Evolutionary conservation across 1,140 invertebrate species (phyloP), one percentile per base, ranked within the genome.

Genomic region (Lasioglossum baleicum): DNA sequence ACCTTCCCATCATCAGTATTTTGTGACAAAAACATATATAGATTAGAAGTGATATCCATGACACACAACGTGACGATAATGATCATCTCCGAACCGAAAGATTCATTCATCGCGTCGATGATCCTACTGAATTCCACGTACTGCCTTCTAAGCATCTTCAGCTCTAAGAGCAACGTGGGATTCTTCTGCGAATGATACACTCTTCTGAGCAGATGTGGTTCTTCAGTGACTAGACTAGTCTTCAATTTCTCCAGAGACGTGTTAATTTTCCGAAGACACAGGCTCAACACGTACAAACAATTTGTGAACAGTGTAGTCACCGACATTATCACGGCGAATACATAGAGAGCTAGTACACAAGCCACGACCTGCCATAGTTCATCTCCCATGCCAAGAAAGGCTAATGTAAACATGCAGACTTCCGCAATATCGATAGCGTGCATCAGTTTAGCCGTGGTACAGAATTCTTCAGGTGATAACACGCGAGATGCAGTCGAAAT

Each of bases 1-100:
- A 53, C 20, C 8, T 69, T 44, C 15, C 72, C 75, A 0, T 71
- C 13, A 10, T 80, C 73, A 17, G 70, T 67, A 20, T 40, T n/a
- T 13, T 11, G 0, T 0, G 89, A 11, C 60, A 91, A 74, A 61
- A 87, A 90, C 81, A 88, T 88, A 42, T 91, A 92, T 0, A 92
- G 69, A 7, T 88, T 89, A 48, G 91, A 92, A 0, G 91, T 92
- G 8, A 91, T 75, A 75, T 91, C 89, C 2, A 88, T 76, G 17
- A 91, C 90, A 0, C 89, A 88, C 0, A 90, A 68, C 0, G 83
- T 82, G 7, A 90, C 75, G 0, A 80, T 85, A 0, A 80, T 72
- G 5, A 89, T 35, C 20, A 90, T 72, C 40, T 92, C 88, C 2
- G 76, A 15, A 13, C 87, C 78, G 58, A 89, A 92, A 1, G 85